These are phyloP conservation scores for Drosophila pallidifrons DNA, from an alignment of 1,140 invertebrate genomes.

Conservation along the genomic window DNA sequence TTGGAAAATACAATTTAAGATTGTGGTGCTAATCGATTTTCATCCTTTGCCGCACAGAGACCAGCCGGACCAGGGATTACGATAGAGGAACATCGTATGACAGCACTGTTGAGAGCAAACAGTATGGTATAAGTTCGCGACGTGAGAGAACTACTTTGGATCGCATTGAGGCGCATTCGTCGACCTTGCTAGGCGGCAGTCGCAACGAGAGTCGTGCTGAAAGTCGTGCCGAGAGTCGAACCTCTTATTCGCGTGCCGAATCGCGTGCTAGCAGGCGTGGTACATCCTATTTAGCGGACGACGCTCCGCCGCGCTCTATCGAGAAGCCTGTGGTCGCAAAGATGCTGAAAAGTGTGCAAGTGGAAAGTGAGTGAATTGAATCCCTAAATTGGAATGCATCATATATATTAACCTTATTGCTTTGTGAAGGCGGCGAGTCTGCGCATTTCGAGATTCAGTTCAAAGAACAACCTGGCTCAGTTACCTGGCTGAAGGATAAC, in stretches of 20 bases:
- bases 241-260: constrained; percentile 65
- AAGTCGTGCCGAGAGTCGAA: constrained; percentile 59
- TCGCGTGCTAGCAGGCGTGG: constrained; percentile 62
- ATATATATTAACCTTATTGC: constrained; percentile 1
- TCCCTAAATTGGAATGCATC: not conserved
- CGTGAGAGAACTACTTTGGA: constrained; percentile 66
- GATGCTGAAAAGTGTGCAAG: constrained; percentile 90
- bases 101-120: constrained; percentile 57
- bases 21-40: not conserved
- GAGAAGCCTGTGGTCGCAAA: constrained; percentile 88
- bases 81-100: constrained; percentile 77
- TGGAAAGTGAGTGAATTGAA: constrained; percentile 90
- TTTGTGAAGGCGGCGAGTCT: constrained; percentile 92
- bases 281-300: constrained; percentile 60
- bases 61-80: constrained; percentile 62
- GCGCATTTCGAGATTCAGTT: constrained; percentile 94
- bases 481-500: constrained; percentile 97
- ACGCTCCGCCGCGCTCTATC: constrained; percentile 61
- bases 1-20: not conserved
- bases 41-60: constrained; percentile 5
- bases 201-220: constrained; percentile 64
- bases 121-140: constrained; percentile 67
- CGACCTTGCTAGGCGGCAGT: constrained; percentile 51
- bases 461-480: constrained; percentile 86
- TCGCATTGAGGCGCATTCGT: constrained; percentile 61